These are phyloP conservation scores for Pherbina coryleti DNA, from an alignment of 2,888 invertebrate species.

Conservation along the genomic window DNA sequence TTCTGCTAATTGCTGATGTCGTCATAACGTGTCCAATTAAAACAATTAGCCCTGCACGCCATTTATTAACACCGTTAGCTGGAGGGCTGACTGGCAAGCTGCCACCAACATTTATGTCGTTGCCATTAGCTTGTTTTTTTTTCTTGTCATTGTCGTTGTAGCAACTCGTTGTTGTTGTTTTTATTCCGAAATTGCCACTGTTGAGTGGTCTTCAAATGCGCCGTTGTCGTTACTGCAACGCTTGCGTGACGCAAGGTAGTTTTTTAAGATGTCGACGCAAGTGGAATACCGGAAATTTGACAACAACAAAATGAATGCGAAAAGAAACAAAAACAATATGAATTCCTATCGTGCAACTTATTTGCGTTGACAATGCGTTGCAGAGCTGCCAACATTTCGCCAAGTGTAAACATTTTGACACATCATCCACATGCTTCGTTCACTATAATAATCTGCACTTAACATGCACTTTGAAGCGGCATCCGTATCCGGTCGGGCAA, in stretches of 20 bases:
- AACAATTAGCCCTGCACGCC: constrained; percentile 30
- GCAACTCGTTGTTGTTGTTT: not conserved
- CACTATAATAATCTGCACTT: too few relatives aligned
- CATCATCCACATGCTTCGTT: too few relatives aligned
- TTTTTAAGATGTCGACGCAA: not conserved
- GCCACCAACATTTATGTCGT: not conserved
- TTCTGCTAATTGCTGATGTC: constrained; percentile 40
- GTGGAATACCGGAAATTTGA: too few relatives aligned
- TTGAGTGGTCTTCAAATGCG: not conserved
- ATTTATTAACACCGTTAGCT: not conserved
- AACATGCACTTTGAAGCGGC: too few relatives aligned
- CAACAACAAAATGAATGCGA: too few relatives aligned
- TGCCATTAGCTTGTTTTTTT: not conserved
- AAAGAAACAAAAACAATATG: too few relatives aligned
- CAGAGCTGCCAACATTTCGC: too few relatives aligned
- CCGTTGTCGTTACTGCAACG: not conserved
- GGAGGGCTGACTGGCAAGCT: not conserved
- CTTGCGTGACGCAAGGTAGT: not conserved
- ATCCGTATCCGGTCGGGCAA: too few relatives aligned
- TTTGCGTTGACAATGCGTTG: too few relatives aligned
- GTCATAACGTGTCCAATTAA: constrained; percentile 44
- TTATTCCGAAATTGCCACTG: not conserved
- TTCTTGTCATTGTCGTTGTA: not conserved
- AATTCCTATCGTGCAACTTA: too few relatives aligned
- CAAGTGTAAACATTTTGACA: too few relatives aligned